phyloP scores from a whole-genome alignment of 2,113 vertebrate species.

The Dicaeum eximium region DNA sequence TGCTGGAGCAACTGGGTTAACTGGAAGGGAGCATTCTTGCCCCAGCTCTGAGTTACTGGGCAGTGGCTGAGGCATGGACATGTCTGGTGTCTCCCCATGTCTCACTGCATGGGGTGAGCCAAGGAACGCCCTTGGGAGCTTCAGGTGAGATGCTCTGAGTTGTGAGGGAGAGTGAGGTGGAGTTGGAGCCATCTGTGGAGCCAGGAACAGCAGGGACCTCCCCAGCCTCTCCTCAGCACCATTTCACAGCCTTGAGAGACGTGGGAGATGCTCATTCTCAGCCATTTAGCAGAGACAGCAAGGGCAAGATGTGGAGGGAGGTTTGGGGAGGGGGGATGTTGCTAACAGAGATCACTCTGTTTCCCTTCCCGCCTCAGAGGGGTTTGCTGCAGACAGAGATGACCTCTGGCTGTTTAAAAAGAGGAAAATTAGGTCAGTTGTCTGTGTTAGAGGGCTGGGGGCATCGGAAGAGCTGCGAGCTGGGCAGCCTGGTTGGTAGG shows the following conservation, averaged over 20 bases:
- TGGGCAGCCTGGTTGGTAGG: neutral
- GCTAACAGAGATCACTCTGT: neutral
- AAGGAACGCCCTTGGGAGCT: neutral
- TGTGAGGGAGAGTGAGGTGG: neutral
- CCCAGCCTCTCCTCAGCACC: neutral
- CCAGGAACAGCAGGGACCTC: neutral
- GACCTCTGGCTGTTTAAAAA: conserved; percentile 32
- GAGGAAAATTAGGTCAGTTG: conserved; percentile 49
- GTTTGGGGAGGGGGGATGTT: neutral
- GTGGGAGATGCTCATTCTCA: neutral
- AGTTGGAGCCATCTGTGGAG: neutral
- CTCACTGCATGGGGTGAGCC: fast-evolving
- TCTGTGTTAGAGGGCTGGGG: conserved; percentile 25
- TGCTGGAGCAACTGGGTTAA: neutral
- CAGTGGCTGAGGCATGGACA: neutral
- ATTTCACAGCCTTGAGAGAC: neutral
- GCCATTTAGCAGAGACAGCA: neutral
- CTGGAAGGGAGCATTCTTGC: neutral
- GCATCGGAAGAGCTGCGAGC: neutral
- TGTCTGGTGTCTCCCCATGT: neutral
- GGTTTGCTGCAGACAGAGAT: neutral
- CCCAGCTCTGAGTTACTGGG: neutral
- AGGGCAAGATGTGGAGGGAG: neutral
- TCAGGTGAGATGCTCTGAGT: neutral
- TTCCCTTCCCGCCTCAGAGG: neutral